These are phyloP conservation scores for Cynopterus sphinx DNA, from an alignment of 2,797 vertebrate genomes.

Conservation along the genomic window DNA sequence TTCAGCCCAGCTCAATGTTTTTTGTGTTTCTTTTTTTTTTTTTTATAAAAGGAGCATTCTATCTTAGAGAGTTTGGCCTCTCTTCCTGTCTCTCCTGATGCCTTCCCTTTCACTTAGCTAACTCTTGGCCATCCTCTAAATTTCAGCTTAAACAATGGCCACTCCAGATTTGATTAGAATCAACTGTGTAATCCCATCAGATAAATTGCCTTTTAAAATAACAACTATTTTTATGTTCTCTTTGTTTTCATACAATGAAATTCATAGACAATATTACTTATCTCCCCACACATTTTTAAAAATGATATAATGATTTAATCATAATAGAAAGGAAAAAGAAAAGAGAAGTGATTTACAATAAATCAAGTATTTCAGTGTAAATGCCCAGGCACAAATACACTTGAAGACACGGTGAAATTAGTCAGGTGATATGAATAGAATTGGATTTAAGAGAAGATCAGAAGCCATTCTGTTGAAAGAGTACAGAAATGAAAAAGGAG, in stretches of 20 bases:
- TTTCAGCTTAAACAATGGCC: not conserved
- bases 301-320: not conserved
- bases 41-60: not conserved
- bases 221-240: not conserved
- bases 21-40: not conserved
- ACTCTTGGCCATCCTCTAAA: not conserved
- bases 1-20: not conserved
- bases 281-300: not conserved
- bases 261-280: not conserved
- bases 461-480: not conserved
- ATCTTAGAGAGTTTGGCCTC: not conserved
- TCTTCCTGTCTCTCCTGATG: not conserved
- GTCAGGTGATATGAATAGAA: slow-evolving; percentile 16
- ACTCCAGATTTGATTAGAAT: not conserved
- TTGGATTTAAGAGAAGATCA: not conserved
- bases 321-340: not conserved
- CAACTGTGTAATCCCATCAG: not conserved
- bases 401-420: slow-evolving; percentile 4
- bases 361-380: not conserved
- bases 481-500: not conserved
- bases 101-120: not conserved
- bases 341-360: not conserved
- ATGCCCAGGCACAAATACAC: not conserved
- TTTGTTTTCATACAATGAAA: not conserved
- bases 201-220: not conserved